Percentiles rank a stretch among this genome's conserved stretches.
Evolutionary conservation across 2,888 invertebrate genomes (phyloP).

Genomic region (Rhogogaster chlorosoma): DNA sequence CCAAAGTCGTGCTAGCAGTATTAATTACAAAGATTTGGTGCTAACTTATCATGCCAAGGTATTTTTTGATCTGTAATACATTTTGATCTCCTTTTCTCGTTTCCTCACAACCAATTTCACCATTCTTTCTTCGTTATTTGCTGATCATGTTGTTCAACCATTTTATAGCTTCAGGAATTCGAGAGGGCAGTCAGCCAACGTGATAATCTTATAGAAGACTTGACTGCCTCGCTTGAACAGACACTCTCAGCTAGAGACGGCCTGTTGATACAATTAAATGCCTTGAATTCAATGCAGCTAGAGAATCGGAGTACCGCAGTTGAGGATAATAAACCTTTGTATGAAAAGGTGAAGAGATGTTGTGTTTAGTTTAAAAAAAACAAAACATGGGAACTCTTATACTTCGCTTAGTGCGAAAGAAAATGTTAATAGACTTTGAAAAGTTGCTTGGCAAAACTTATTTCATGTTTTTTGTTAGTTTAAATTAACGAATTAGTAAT

Average conservation of each 20-base stretch:
- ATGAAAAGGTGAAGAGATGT: constrained; percentile 63
- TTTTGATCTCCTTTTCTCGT: neutral
- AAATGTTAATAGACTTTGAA: neutral
- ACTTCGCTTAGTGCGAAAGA: neutral
- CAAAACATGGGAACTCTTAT: neutral
- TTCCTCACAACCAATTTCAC: constrained; percentile 46
- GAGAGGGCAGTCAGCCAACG: constrained; percentile 85
- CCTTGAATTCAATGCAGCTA: constrained; percentile 82
- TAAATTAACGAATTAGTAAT: neutral
- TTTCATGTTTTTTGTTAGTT: neutral
- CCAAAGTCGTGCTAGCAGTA: constrained; percentile 81
- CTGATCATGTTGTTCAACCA: constrained; percentile 3
- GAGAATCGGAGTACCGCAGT: constrained; percentile 73
- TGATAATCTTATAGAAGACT: constrained; percentile 86
- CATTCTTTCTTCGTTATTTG: constrained; percentile 44
- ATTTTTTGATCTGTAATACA: constrained; percentile 58
- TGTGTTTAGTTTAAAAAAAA: constrained; percentile 9
- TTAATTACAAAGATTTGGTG: constrained; percentile 86
- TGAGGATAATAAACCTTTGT: constrained; percentile 65
- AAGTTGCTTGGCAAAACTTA: neutral
- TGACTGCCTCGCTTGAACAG: constrained; percentile 86
- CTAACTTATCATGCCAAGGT: constrained; percentile 87
- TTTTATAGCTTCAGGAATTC: constrained; percentile 86
- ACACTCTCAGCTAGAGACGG: constrained; percentile 83
- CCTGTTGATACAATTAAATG: constrained; percentile 81